Conservation (phyloP, 2,888 invertebrate genomes). For the Macrophya annulata region DNA sequence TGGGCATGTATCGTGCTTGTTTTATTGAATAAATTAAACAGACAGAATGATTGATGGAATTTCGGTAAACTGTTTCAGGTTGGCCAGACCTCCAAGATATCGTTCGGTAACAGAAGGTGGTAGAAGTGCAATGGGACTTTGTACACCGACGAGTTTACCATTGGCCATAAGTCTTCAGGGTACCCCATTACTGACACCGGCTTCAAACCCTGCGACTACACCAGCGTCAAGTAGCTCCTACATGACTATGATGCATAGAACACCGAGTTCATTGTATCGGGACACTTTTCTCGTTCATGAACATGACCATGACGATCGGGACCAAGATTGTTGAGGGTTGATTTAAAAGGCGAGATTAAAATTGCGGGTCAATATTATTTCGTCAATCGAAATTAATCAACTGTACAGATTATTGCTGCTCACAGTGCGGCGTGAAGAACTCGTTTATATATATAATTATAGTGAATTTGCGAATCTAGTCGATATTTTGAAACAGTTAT, state of each 20-base stretch:
- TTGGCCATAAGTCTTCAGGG: slow-evolving; percentile 89
- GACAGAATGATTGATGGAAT: slow-evolving; percentile 5
- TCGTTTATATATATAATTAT: background rate
- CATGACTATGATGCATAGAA: slow-evolving; percentile 70
- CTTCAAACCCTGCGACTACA: slow-evolving; percentile 67
- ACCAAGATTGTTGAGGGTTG: slow-evolving; percentile 27
- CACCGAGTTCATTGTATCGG: slow-evolving; percentile 68
- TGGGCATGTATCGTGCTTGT: background rate
- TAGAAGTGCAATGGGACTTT: slow-evolving; percentile 86
- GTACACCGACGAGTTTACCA: slow-evolving; percentile 88
- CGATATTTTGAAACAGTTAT: background rate
- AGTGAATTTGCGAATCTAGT: background rate
- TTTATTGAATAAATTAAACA: background rate
- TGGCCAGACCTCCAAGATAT: slow-evolving; percentile 87
- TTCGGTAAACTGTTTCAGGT: slow-evolving; percentile 80
- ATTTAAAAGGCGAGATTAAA: background rate
- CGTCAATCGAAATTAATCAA: background rate
- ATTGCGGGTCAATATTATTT: background rate
- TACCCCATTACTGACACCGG: slow-evolving; percentile 79
- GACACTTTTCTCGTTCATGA: slow-evolving; percentile 70
- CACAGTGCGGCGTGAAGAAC: background rate
- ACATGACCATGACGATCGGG: slow-evolving; percentile 60
- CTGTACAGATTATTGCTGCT: background rate
- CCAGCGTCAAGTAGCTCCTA: slow-evolving; percentile 76
- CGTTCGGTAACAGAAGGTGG: slow-evolving; percentile 86